phyloP scores from a whole-genome alignment of 2,797 vertebrate genomes.

The Chiroxiphia lanceolata region DNA sequence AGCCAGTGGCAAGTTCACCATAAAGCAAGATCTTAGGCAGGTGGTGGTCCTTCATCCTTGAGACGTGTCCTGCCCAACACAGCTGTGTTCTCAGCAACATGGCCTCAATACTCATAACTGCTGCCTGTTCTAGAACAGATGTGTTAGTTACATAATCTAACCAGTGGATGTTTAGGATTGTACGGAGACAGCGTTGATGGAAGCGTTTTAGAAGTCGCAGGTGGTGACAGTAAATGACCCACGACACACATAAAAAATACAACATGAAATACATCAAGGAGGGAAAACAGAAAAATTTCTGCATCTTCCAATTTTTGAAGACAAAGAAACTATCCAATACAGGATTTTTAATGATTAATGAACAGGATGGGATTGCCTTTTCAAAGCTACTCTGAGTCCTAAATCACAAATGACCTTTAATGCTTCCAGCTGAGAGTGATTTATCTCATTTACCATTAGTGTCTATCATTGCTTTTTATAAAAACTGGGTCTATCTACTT shows the following conservation, averaged over 20 bases:
- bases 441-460: conserved; percentile 17
- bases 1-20: too few species aligned
- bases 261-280: neutral
- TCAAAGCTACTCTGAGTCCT: conserved; percentile 2
- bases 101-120: too few species aligned
- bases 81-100: too few species aligned
- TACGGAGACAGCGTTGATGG: too few species aligned
- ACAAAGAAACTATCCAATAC: neutral
- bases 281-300: neutral
- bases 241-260: neutral
- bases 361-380: conserved; percentile 27
- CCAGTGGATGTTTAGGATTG: too few species aligned
- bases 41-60: too few species aligned
- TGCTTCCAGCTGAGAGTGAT: conserved; percentile 23
- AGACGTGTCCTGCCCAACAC: too few species aligned
- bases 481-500: neutral
- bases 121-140: too few species aligned
- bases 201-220: too few species aligned
- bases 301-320: conserved; percentile 1
- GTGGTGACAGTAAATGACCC: too few species aligned
- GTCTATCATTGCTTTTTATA: conserved; percentile 16
- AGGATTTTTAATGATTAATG: conserved; percentile 45
- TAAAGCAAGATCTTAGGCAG: too few species aligned
- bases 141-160: too few species aligned
- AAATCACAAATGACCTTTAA: conserved; percentile 37